Evolutionary conservation across 2,113 vertebrate genomes (phyloP), one percentile per base, ranked within the genome.

Genomic region (Pelmatolapia mariae): DNA sequence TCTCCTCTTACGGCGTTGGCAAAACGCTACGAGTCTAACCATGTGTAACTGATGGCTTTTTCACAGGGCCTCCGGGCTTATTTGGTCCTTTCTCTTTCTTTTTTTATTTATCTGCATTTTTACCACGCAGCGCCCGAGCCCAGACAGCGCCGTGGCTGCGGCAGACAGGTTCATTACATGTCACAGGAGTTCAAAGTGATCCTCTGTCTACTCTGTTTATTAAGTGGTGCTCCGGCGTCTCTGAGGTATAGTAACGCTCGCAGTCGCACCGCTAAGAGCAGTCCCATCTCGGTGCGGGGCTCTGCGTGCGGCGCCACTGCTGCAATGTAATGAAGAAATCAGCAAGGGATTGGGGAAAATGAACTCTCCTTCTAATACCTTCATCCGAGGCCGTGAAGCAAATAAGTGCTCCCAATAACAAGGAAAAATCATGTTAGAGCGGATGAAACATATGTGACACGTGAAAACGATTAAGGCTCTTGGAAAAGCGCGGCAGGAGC

Each of bases 151-250:
- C 7, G 79, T 15, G 88, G 43, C 86, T 54, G 82, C 90, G 94
- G 89, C 90, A 90, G 94, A 93, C 91, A 92, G 91, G 93, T 95
- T 95, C 91, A 93, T 93, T 94, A 92, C 93, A 92, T 91, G 95
- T 95, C 94, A 94, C 87, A 56, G 87, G 86, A 92, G 93, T 95
- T 96, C 93, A 96, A 92, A 95, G 94, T 93, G 94, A 95, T 94
- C 92, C 92, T 94, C 93, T 76, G 95, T 95, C 95, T 91, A 45
- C 92, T 93, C 81, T 92, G 93, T 94, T 96, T 96, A 96, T 96
- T 95, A 96, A 96, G 94, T 92, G 92, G 88, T 85, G 89, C 93
- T 87, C 85, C 85, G 1, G 93, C 89, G 82, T 94, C 94, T 94
- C 93, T 8, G 86, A 90, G 91, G 95, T 91, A 89, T 90, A 88